phyloP scores from a whole-genome alignment of 2,113 vertebrate genomes.

The Alouatta palliata region DNA sequence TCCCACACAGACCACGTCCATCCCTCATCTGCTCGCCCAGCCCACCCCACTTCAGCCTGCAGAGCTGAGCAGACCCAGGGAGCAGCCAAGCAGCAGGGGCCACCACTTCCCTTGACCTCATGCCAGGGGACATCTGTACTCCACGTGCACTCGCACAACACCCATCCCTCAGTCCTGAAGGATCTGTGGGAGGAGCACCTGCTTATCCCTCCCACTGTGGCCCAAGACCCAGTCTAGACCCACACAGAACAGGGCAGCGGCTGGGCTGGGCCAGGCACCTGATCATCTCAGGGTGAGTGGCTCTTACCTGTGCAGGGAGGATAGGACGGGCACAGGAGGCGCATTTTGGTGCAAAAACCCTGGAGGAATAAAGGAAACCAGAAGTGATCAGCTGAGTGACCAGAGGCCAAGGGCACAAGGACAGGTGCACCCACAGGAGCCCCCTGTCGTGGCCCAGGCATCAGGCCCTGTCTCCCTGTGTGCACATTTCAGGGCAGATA shows the following conservation, averaged over 20 bases:
- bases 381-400: background rate
- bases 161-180: background rate
- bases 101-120: background rate
- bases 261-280: background rate
- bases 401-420: background rate
- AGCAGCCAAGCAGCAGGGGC: background rate
- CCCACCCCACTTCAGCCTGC: background rate
- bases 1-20: background rate
- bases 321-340: conserved; percentile 97
- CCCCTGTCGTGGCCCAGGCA: background rate
- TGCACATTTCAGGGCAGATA: background rate
- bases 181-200: background rate
- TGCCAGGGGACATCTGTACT: background rate
- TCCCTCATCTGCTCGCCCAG: background rate
- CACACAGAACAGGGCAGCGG: background rate
- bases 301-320: conserved; percentile 95
- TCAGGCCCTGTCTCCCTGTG: background rate
- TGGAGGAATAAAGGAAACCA: conserved; percentile 73
- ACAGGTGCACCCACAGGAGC: background rate
- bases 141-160: accelerated
- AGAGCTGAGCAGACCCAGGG: background rate
- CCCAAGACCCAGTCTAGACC: background rate
- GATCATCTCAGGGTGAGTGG: background rate
- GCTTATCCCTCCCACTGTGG: background rate
- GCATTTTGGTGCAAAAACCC: conserved; percentile 99